Evolutionary conservation across 2,797 vertebrate species (phyloP).

Genomic region (Ciconia nigra): DNA sequence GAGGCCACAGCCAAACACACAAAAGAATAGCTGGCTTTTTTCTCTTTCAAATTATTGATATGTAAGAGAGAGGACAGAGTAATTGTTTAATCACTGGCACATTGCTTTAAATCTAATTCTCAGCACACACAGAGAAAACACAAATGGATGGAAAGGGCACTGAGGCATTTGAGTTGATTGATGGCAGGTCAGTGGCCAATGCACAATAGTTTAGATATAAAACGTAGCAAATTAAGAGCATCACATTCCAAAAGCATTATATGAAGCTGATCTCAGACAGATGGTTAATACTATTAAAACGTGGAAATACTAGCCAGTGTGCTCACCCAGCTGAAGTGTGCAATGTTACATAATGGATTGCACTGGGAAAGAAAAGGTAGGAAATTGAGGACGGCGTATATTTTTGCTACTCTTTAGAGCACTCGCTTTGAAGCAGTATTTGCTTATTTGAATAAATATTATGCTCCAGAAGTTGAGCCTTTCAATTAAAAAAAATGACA

Average conservation of each 20-base stretch:
- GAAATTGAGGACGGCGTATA: not conserved
- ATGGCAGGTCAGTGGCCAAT: constrained; percentile 48
- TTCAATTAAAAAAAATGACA: not conserved
- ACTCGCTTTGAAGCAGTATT: not conserved
- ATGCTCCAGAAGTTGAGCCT: not conserved
- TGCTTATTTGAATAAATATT: not conserved
- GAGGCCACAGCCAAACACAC: constrained; percentile 7
- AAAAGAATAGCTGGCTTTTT: constrained; percentile 34
- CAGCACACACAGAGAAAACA: constrained; percentile 34
- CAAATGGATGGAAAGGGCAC: constrained; percentile 63
- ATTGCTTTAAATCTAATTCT: constrained; percentile 60
- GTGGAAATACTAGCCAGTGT: not conserved
- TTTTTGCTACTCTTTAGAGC: not conserved
- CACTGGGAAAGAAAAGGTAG: not conserved
- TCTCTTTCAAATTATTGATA: constrained; percentile 43
- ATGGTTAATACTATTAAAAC: not conserved
- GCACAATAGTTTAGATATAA: constrained; percentile 41
- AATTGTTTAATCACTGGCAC: constrained; percentile 63
- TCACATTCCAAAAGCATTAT: constrained; percentile 1
- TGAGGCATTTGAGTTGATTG: constrained; percentile 63
- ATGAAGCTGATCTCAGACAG: not conserved
- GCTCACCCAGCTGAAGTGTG: not conserved
- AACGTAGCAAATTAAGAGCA: constrained; percentile 33
- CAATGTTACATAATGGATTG: not conserved
- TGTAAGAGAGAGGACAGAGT: constrained; percentile 30